These are phyloP conservation scores for Hanleya hanleyi DNA, from an alignment of 2,888 invertebrate genomes.

Conservation along the genomic window DNA sequence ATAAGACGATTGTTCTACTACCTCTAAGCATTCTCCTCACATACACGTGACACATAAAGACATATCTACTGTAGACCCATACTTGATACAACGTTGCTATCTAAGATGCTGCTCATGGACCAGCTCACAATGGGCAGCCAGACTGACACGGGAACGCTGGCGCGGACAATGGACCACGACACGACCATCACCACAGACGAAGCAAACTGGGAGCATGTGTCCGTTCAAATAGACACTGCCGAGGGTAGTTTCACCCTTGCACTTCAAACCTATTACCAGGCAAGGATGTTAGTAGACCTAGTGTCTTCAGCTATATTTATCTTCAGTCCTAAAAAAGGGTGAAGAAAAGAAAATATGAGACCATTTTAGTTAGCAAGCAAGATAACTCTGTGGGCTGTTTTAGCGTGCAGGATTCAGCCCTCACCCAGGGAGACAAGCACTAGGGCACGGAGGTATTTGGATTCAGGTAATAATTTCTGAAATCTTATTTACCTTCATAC, in stretches of 20 bases:
- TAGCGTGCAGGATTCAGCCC: constrained; percentile 1
- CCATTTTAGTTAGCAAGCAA: constrained; percentile 4
- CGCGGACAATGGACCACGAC: constrained; percentile 3
- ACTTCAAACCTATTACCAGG: constrained; percentile 10
- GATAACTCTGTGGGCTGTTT: neutral
- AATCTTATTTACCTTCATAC: constrained; percentile 9
- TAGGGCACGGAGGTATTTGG: constrained; percentile 5
- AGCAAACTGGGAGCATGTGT: constrained; percentile 8
- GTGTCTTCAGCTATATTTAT: constrained; percentile 2
- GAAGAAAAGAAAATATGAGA: constrained; percentile 9
- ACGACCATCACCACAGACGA: constrained; percentile 15
- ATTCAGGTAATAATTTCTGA: neutral
- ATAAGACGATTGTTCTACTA: neutral
- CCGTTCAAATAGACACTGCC: neutral
- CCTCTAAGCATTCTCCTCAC: neutral
- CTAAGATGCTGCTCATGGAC: neutral
- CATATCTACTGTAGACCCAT: neutral
- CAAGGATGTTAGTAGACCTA: constrained; percentile 3
- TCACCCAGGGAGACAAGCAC: constrained; percentile 5
- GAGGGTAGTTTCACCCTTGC: constrained; percentile 3
- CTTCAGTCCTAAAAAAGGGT: constrained; percentile 3
- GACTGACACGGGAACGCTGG: neutral
- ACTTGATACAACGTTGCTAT: constrained; percentile 1
- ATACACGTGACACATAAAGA: too few species aligned
- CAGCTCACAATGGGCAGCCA: neutral